phyloP scores from a whole-genome alignment of 1,140 invertebrate genomes.

The Bombus sibiricus region DNA sequence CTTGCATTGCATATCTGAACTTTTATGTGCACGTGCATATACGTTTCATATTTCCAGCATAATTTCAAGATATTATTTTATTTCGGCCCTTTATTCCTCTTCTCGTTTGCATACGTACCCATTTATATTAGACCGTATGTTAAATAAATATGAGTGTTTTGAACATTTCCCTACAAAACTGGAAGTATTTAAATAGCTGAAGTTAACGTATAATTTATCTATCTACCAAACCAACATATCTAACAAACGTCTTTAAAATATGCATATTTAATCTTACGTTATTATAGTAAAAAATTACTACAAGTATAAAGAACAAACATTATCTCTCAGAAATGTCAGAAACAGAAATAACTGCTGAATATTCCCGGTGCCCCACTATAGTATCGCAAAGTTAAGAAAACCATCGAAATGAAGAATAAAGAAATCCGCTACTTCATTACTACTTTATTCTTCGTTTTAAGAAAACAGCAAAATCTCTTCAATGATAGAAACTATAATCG shows the following conservation, averaged over 20 bases:
- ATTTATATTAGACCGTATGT: neutral
- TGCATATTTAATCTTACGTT: neutral
- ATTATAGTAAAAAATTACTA: neutral
- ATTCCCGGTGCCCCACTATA: neutral
- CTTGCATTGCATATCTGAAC: neutral
- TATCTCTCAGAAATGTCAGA: neutral
- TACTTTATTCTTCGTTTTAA: neutral
- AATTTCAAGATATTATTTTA: conserved; percentile 3
- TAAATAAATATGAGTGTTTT: neutral
- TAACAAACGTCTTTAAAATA: neutral
- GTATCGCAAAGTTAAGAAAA: neutral
- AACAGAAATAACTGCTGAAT: neutral
- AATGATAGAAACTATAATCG: too few species aligned
- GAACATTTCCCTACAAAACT: neutral
- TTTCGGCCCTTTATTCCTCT: neutral
- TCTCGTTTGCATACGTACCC: neutral
- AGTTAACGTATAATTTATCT: neutral
- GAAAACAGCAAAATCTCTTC: too few species aligned
- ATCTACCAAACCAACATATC: neutral
- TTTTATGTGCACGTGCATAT: neutral
- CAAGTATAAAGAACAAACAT: too few species aligned
- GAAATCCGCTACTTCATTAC: too few species aligned
- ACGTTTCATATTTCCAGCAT: neutral
- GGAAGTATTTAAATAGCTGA: neutral
- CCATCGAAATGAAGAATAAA: neutral